Percentiles rank a stretch among this genome's conserved stretches.
Evolutionary conservation across 2,888 invertebrate species (phyloP).

Genomic region (Ichneumoninae sp.): DNA sequence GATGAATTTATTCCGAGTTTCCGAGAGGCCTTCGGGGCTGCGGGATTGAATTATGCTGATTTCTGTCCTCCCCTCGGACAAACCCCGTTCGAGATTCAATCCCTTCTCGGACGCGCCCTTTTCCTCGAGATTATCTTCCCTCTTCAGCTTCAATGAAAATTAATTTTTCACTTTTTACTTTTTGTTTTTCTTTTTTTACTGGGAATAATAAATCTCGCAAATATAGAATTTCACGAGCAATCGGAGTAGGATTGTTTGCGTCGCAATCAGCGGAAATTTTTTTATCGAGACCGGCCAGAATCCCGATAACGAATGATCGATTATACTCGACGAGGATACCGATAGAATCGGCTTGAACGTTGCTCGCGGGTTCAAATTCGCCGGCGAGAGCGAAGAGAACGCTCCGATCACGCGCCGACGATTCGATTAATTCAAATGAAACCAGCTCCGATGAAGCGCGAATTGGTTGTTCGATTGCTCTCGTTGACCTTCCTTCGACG

Average conservation of each 20-base stretch:
- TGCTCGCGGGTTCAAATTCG: not conserved
- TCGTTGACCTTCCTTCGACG: conserved; percentile 13
- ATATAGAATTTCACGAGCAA: not conserved
- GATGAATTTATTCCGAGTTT: conserved; percentile 5
- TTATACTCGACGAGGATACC: not conserved
- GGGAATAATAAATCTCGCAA: not conserved
- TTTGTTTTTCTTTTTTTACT: not conserved
- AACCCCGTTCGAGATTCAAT: conserved; percentile 18
- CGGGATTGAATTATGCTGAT: conserved; percentile 21
- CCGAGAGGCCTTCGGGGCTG: not conserved
- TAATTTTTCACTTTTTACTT: not conserved
- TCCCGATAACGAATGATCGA: not conserved
- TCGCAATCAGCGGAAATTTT: no score
- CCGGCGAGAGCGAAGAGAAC: conserved; percentile 1
- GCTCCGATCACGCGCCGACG: conserved; percentile 31
- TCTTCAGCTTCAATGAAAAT: not conserved
- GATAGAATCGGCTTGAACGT: conserved; percentile 8
- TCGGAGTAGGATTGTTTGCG: no score
- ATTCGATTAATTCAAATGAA: conserved; percentile 39
- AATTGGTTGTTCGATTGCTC: conserved; percentile 31
- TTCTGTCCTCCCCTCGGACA: conserved; percentile 4
- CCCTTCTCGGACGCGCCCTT: conserved; percentile 2
- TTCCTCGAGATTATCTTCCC: not conserved
- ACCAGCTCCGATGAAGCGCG: conserved; percentile 24
- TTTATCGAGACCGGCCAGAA: no score